Evolutionary conservation across 2,888 invertebrate species (phyloP).

Genomic region (Mylabris sibirica): DNA sequence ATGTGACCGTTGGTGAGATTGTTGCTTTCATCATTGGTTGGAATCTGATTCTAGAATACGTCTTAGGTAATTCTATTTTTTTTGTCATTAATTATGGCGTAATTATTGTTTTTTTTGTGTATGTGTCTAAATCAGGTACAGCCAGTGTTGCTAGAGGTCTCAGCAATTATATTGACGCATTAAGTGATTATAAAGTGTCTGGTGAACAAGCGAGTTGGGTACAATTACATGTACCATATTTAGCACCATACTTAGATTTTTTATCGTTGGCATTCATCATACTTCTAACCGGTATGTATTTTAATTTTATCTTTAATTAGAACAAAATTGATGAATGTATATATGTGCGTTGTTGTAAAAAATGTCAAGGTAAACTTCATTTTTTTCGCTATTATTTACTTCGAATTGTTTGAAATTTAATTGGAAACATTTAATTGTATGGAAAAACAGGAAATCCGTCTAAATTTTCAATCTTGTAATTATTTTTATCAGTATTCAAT

Average conservation of each 20-base stretch:
- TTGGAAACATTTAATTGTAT: background rate
- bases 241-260: constrained; percentile 76
- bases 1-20: constrained; percentile 81
- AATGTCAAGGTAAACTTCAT: constrained; percentile 15
- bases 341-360: too few species aligned
- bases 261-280: constrained; percentile 72
- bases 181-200: constrained; percentile 69
- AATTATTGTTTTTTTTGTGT: constrained; percentile 6
- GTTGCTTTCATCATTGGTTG: constrained; percentile 84
- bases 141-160: constrained; percentile 79
- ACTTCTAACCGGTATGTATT: constrained; percentile 62
- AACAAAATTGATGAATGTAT: too few species aligned
- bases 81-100: background rate
- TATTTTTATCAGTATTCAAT: too few species aligned
- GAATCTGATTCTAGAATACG: constrained; percentile 83
- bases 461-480: background rate
- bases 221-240: constrained; percentile 69
- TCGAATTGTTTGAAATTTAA: background rate
- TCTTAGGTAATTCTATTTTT: constrained; percentile 69
- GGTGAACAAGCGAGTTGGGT: constrained; percentile 63
- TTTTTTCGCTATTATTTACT: background rate
- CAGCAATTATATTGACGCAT: constrained; percentile 75
- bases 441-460: constrained; percentile 7
- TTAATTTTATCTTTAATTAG: constrained; percentile 2
- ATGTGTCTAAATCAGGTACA: constrained; percentile 66